Base-by-base conservation (phyloP, 2,888 invertebrate genomes). In the Hypomecis atomaria region DNA sequence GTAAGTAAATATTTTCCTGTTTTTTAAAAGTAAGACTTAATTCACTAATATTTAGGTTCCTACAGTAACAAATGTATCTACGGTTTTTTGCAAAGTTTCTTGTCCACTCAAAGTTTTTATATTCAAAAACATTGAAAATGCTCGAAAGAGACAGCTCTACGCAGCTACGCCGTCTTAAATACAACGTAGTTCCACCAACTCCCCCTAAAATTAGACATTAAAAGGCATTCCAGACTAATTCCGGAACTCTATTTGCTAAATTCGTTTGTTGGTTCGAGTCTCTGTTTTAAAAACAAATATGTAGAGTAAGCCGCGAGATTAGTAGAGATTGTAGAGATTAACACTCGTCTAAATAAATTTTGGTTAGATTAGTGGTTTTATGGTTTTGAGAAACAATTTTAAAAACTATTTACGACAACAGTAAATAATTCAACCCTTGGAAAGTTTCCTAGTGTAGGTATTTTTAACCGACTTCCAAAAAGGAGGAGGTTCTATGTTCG, bases 281-380 rank as follows among this genome's bases (percentile, higher is more conserved):
- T 65, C 66, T 56, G 63, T 65, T 69, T 49, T 52, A 64, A 60
- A 65, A 66, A 66, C 60, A 69, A 65, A 69, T 58, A 61, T 45
- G 36, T 49, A 36, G 44, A 43, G 38, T 47, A 59, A 59, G 60
- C 66, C 47, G 23, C 42, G 11, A 45, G 63, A 64, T 66, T 69
- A 69, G n/a, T 8, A 33, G 8, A 45, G 50, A 55, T 50, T 42
- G n/a, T n/a, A 43, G 50, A 56, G 59, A 55, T 59, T 64, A 59
- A 53, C 57, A 33, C 37, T 37, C 40, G 56, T 57, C 56, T 40
- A 65, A 65, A 57, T 60, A 57, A 37, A 57, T 58, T 48, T 13
- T 49, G 45, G 40, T 61, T 33, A 60, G 52, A 60, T 60, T 63
- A 54, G 52, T 36, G 60, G 56, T 60, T 59, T 61, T 57, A 48